Percentiles rank a stretch among this genome's conserved stretches.
These are phyloP conservation scores for Adelognathus sp. DNA, from an alignment of 2,888 invertebrate genomes.

Conservation along the genomic window DNA sequence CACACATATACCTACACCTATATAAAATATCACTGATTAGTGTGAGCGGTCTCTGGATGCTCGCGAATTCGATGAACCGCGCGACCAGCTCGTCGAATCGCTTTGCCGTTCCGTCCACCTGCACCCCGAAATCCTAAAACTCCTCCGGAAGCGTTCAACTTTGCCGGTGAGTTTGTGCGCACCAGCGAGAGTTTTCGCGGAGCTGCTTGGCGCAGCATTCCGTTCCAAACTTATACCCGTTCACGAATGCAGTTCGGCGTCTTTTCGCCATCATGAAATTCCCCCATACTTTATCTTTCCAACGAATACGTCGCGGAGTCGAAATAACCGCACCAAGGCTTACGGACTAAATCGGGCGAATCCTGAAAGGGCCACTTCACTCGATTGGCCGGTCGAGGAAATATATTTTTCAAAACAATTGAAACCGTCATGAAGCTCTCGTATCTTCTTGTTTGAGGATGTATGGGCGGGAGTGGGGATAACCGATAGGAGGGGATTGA, in stretches of 20 bases:
- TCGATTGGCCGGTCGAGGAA: no score
- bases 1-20: not conserved
- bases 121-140: slow-evolving; percentile 33
- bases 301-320: not conserved
- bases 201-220: slow-evolving; percentile 47
- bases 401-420: no score
- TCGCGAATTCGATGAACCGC: slow-evolving; percentile 24
- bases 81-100: slow-evolving; percentile 20
- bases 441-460: no score
- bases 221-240: slow-evolving; percentile 10
- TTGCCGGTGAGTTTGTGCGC: slow-evolving; percentile 20
- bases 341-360: slow-evolving; percentile 19
- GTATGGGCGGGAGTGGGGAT: no score
- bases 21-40: not conserved
- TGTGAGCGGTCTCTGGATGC: slow-evolving; percentile 4
- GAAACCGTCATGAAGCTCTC: no score
- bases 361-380: not conserved
- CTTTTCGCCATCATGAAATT: not conserved
- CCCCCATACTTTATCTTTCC: not conserved
- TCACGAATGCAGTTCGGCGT: not conserved
- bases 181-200: slow-evolving; percentile 29
- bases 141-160: slow-evolving; percentile 33
- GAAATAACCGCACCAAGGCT: not conserved
- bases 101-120: not conserved
- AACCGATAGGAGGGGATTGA: no score